phyloP scores from a whole-genome alignment of 2,797 vertebrate genomes.

The Phaenicophaeus curvirostris region DNA sequence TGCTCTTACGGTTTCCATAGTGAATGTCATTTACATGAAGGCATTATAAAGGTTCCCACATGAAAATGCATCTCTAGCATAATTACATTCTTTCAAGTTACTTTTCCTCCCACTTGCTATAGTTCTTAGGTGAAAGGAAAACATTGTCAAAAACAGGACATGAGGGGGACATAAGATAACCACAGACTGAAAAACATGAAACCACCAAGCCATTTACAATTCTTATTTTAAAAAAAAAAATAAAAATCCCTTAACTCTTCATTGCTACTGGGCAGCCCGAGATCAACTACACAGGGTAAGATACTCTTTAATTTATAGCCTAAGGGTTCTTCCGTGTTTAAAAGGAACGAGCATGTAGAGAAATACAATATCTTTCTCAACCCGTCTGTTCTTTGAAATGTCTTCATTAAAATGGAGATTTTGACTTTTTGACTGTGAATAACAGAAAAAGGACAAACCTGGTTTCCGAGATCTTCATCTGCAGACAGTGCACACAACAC shows the following conservation, averaged over 20 bases:
- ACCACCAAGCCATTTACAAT: slow-evolving; percentile 1
- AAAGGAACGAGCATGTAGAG: slow-evolving; percentile 31
- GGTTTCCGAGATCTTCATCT: slow-evolving; percentile 12
- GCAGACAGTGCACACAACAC: background rate
- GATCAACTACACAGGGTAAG: slow-evolving; percentile 1
- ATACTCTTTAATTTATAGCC: slow-evolving; percentile 59
- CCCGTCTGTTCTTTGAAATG: slow-evolving; percentile 55
- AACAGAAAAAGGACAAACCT: slow-evolving; percentile 54
- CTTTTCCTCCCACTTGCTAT: slow-evolving; percentile 36
- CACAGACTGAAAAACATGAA: background rate
- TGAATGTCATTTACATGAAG: slow-evolving; percentile 48
- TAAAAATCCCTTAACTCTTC: background rate
- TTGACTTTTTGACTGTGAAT: slow-evolving; percentile 64
- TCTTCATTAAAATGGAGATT: slow-evolving; percentile 70
- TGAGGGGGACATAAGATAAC: background rate
- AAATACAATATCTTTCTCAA: slow-evolving; percentile 44
- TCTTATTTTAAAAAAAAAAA: background rate
- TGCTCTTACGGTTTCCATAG: slow-evolving; percentile 40
- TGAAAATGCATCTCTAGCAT: slow-evolving; percentile 51
- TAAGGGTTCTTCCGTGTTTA: slow-evolving; percentile 24
- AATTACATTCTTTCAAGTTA: slow-evolving; percentile 44
- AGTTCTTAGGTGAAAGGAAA: slow-evolving; percentile 21
- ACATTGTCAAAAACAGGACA: slow-evolving; percentile 46
- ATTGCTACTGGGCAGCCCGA: background rate
- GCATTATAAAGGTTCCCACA: slow-evolving; percentile 53